phyloP scores from a whole-genome alignment of 1,140 invertebrate species.

The Phenacoccus solenopsis region DNA sequence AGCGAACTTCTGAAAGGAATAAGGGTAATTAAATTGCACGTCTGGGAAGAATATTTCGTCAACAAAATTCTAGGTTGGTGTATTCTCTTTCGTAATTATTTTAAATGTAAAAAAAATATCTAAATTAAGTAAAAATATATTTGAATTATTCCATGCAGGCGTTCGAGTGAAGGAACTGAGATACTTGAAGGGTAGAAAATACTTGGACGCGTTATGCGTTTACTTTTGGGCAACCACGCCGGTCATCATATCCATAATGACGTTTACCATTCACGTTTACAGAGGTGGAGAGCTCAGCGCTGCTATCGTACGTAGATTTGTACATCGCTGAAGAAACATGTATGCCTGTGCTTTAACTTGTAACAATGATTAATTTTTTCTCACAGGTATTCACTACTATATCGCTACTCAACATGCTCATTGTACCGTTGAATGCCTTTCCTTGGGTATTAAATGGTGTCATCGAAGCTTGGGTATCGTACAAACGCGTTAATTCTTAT shows the following conservation, averaged over 20 bases:
- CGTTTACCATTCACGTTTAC: constrained; percentile 77
- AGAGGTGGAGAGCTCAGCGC: constrained; percentile 69
- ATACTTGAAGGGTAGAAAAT: constrained; percentile 75
- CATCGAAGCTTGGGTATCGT: constrained; percentile 82
- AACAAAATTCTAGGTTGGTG: constrained; percentile 41
- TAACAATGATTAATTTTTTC: background rate
- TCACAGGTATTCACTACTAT: constrained; percentile 77
- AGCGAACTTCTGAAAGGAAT: constrained; percentile 80
- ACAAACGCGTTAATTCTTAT: constrained; percentile 66
- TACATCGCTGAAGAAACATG: no score
- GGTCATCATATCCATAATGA: constrained; percentile 82
- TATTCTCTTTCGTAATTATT: constrained; percentile 9
- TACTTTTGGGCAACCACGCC: constrained; percentile 99
- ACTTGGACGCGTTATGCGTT: constrained; percentile 95
- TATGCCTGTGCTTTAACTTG: background rate
- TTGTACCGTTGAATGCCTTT: constrained; percentile 89
- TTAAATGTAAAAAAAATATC: background rate
- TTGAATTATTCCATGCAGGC: constrained; percentile 36
- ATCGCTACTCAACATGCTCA: constrained; percentile 90
- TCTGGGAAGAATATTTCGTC: constrained; percentile 85
- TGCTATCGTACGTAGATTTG: constrained; percentile 50
- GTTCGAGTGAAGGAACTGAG: constrained; percentile 57
- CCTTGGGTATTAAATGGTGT: constrained; percentile 97
- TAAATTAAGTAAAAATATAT: no score
- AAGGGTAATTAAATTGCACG: constrained; percentile 77